These are phyloP conservation scores for Agapostemon virescens DNA, from an alignment of 2,888 invertebrate genomes.

Conservation along the genomic window DNA sequence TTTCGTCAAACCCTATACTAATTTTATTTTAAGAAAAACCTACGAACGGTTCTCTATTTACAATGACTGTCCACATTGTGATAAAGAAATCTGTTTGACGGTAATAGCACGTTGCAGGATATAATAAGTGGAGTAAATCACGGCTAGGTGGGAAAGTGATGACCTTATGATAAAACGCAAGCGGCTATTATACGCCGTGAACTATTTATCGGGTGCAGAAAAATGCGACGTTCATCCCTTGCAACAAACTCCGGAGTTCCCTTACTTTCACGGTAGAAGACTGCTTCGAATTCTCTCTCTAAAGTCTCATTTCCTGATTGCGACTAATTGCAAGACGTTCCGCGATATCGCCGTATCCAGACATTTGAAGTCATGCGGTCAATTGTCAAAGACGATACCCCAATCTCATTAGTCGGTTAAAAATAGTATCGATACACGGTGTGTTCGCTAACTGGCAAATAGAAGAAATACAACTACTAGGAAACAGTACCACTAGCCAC, in stretches of 20 bases:
- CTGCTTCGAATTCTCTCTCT: neutral
- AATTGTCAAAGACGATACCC: neutral
- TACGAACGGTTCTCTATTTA: neutral
- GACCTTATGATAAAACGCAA: neutral
- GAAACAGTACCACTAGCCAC: constrained; percentile 11
- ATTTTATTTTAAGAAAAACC: neutral
- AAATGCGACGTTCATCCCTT: neutral
- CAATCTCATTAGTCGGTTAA: neutral
- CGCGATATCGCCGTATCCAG: neutral
- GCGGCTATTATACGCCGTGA: neutral
- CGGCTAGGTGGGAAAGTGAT: neutral
- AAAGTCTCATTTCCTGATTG: neutral
- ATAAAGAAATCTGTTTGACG: neutral
- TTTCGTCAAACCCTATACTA: no score
- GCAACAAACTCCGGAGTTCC: neutral
- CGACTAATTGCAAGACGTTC: neutral
- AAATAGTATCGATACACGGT: neutral
- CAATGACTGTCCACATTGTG: neutral
- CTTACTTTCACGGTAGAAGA: neutral
- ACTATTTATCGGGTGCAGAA: neutral
- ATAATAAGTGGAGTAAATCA: neutral
- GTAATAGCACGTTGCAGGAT: neutral
- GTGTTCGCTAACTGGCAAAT: neutral
- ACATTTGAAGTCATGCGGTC: no score
- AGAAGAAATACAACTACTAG: constrained; percentile 19